phyloP scores from a whole-genome alignment of 1,140 invertebrate species.

The Tribolium madens region DNA sequence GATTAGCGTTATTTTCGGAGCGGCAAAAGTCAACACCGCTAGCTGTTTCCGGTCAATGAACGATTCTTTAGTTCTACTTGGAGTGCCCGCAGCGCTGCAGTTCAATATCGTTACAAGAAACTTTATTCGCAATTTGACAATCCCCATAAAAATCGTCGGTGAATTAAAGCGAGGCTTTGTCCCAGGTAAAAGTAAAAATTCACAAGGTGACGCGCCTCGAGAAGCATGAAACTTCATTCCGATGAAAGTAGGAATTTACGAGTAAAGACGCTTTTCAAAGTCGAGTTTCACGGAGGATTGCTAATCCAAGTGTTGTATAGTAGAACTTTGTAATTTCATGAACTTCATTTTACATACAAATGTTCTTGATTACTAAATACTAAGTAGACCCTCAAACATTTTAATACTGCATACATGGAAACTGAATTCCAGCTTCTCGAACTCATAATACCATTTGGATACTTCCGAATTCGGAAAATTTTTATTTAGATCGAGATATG shows the following conservation, averaged over 20 bases:
- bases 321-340: slow-evolving; percentile 42
- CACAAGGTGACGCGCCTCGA: background rate
- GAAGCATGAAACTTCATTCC: slow-evolving; percentile 28
- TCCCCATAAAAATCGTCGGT: background rate
- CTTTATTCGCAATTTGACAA: slow-evolving; percentile 34
- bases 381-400: slow-evolving; percentile 38
- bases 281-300: slow-evolving; percentile 40
- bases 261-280: slow-evolving; percentile 31
- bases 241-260: slow-evolving; percentile 35
- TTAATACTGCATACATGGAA: slow-evolving; percentile 38
- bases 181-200: slow-evolving; percentile 5
- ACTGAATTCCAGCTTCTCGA: slow-evolving; percentile 25
- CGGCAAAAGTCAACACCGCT: slow-evolving; percentile 49
- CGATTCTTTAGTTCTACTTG: slow-evolving; percentile 49
- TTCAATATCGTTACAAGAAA: slow-evolving; percentile 45
- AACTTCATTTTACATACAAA: slow-evolving; percentile 46
- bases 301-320: slow-evolving; percentile 41
- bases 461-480: background rate
- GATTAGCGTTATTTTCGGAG: slow-evolving; percentile 49
- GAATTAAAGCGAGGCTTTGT: background rate
- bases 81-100: slow-evolving; percentile 11
- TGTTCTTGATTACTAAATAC: slow-evolving; percentile 46
- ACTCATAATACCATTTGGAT: background rate
- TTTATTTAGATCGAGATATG: background rate
- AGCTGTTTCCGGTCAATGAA: slow-evolving; percentile 51